Base-by-base conservation (phyloP, 1,140 invertebrate genomes). In the Heliconius nattereri region DNA sequence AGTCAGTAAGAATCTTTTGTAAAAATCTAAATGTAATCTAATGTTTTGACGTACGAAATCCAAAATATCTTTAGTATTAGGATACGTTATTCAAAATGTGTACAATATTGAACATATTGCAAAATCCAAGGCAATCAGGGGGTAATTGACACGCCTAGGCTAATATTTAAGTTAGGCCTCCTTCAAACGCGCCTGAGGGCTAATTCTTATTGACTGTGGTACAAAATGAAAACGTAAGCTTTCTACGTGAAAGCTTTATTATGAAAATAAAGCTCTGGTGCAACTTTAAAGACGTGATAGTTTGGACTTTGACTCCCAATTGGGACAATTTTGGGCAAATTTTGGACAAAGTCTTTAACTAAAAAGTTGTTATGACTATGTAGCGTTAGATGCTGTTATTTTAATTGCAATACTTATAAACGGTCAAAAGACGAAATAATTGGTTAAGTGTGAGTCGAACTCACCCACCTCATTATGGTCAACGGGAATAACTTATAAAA, bases 91-190 rank as follows among this genome's bases (percentile, higher is more conserved):
- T 45, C 13, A 45, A 45, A 45, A 16, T 45, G 3, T 45, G 40
- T 45, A 72, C 29, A 37, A 40, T 40, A 72, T 37, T 72, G 16
- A n/a, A 71, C 7, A 9, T 71, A 57, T 57, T 23, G 54, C n/a
- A 37, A 72, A 72, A 35, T 72, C 81, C 83, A 80, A 84, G 78
- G 37, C 83, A 86, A 83, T 85, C 85, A 82, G 79, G 75, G 49
- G 79, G 82, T 82, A 83, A 85, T 85, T 76, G 85, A 80, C 82
- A 85, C 83, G 77, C 81, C 83, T 75, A 79, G 76, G 52, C 85
- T 76, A 85, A 84, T 85, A 85, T 86, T 84, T 85, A 83, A 80
- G 81, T 80, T 84, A 84, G 76, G 80, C 79, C 76, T 76, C 73
- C 74, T 78, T 66, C 75, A 78, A 83, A 78, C 78, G 79, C 77